Base-by-base conservation (phyloP, 2,888 invertebrate genomes). In the Cephus spinipes region DNA sequence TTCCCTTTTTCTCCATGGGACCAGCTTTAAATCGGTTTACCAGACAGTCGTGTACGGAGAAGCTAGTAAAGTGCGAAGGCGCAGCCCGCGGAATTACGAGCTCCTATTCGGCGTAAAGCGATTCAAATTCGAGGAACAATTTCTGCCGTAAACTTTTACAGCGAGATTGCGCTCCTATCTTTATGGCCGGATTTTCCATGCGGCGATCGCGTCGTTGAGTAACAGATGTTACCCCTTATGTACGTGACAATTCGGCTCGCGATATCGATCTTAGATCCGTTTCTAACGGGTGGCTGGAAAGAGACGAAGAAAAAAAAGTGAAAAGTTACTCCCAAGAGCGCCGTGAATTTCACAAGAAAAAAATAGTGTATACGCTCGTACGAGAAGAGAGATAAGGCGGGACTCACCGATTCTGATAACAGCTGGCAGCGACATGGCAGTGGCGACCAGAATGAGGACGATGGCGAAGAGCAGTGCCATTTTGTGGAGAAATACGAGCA, bases 401-500 rank as follows among this genome's bases (percentile, higher is more conserved):
- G 9, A 77, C 91, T 90, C 82, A 91, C 91, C 91, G 84, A 91
- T 91, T 87, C 90, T 89, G 85, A 91, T 91, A 84, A 91, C 91
- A 81, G 91, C 91, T 76, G 91, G 91, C 83, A 91, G 87, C 83
- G 91, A 91, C 90, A 90, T 89, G 84, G 89, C 90, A 86, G 90
- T 89, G 86, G 90, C 89, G 83, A 91, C 88, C 86, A 91, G 87
- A 86, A 91, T 87, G 84, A 91, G 88, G 83, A 91, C 90, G 84
- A 91, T 84, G 86, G 88, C 90, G 85, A 90, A 89, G 87, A 90
- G 86, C 79, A 91, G 88, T 87, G 90, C 91, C 91, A 91, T 91
- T 73, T 78, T 87, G 88, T 90, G 85, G 82, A 55, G 55, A 55
- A 23, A 55, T 55, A 80, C 76, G 76, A 68, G 40, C 35, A 9